Conservation (phyloP, 2,888 invertebrate species). For the Drosophila sordidapex region DNA sequence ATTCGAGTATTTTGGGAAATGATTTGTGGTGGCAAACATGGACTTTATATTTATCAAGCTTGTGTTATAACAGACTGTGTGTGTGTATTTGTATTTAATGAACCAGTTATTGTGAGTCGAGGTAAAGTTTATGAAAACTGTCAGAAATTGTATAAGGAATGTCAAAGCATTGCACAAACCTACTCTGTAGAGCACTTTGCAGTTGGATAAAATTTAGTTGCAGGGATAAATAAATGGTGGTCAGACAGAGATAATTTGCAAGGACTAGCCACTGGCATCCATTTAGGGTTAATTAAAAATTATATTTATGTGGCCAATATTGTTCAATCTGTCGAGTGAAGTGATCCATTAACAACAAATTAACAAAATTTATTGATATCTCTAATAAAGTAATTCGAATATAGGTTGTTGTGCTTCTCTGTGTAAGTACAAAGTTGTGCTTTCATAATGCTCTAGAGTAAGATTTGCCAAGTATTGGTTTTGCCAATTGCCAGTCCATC, state of each 20-base stretch:
- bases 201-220: background rate
- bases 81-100: background rate
- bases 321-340: background rate
- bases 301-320: background rate
- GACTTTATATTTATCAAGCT: conserved; percentile 34
- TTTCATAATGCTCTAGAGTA: background rate
- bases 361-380: background rate
- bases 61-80: background rate
- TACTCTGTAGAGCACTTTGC: background rate
- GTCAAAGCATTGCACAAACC: background rate
- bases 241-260: background rate
- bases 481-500: conserved; percentile 1
- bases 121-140: background rate
- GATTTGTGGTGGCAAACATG: conserved; percentile 28
- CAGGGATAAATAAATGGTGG: background rate
- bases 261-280: background rate
- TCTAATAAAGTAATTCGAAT: background rate
- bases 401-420: background rate
- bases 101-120: background rate
- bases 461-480: background rate
- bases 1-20: conserved; percentile 2
- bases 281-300: background rate
- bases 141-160: background rate
- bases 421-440: conserved; percentile 1
- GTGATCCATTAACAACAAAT: background rate